Evolutionary conservation across 64 coral and sea anemone genomes (phyloP), one percentile per base, ranked within the genome.

Genomic region (Dendronephthya gigantea): DNA sequence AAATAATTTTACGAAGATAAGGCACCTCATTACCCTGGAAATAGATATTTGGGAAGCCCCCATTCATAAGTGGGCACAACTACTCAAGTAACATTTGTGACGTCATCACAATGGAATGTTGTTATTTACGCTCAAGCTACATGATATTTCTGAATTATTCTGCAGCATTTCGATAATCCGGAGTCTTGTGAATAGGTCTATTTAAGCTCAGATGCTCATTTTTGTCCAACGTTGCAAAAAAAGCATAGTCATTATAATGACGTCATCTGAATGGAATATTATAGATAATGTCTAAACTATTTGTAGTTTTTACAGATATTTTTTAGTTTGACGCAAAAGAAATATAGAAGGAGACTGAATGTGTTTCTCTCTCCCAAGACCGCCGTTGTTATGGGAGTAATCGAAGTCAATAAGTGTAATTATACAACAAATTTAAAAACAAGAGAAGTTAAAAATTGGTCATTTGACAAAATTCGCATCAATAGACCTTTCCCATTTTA

Each of bases 41-140:
- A n/a, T n/a, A n/a, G 23, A 76, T 28, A 76, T 2, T 76, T 34
- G n/a, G 3, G 29, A 76, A 76, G 29, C 69, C 69, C 69, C 69
- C 69, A 76, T 76, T 31, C 69, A 76, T 76, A 76, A 3, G 29
- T 76, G 69, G 5, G 69, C 69, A 76, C 69, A 76, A 76, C 31
- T 31, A 76, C 29, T 31, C 69, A 34, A 76, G 35, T 34, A 16
- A 76, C 5, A 30, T 76, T 76, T 76, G 69, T 76, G 69, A 34
- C 35, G 69, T 76, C 69, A 76, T 76, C 69, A 76, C 1, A 76
- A 76, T 76, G 69, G 69, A 76, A 76, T 76, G 3, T 76, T 34
- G 35, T 30, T 37, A 76, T 76, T 76, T 27, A 76, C 69, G 28
- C 2, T 37, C 12, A 25, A 15, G 3, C 17, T 76, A 76, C 17